Base-by-base conservation (phyloP, 1,140 invertebrate genomes). In the Trichonephila clavipes region DNA sequence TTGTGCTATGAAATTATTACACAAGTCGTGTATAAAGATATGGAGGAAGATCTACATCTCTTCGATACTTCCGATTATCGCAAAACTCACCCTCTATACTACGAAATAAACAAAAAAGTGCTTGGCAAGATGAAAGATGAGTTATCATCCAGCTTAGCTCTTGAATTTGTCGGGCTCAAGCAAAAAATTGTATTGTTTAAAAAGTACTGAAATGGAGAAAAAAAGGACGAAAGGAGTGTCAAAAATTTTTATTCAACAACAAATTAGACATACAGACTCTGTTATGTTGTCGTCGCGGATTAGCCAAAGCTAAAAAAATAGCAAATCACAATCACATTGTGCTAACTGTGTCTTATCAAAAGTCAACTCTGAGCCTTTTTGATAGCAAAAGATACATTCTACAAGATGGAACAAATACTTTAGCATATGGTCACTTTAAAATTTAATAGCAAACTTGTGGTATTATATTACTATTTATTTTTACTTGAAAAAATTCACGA, bases 31-130 rank as follows among this genome's bases (percentile, higher is more conserved):
- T 95, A 94, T 69, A 16, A 59, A 86, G 93, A 94, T 90, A 66
- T 95, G 61, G 90, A 69, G 7, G 8, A 94, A 88, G 62, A 94
- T 12, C 16, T 1, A 28, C 8, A 94, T 58, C 24, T 87, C 5
- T 95, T 94, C 44, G 94, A 95, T 85, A 90, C 90, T 16, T 95
- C 92, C 69, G 90, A 94, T 93, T 95, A 95, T 94, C 87, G 88
- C 3, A 61, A 94, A 94, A 66, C 86, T 28, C 88, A 94, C 90
- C 72, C 66, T 72, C 44, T 93, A n/a, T 66, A n/a, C n/a, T n/a
- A 8, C 7, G 1, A 8, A 7, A 21, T 6, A 66, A 66, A 66
- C 10, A 66, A 66, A 10, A 24, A 24, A 66, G 64, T 66, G 5
- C n/a, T 24, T 8, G 64, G 4, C 1, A 66, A 66, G n/a, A 66